These are phyloP conservation scores for Florisuga fusca DNA, from an alignment of 2,797 vertebrate genomes.

Conservation along the genomic window DNA sequence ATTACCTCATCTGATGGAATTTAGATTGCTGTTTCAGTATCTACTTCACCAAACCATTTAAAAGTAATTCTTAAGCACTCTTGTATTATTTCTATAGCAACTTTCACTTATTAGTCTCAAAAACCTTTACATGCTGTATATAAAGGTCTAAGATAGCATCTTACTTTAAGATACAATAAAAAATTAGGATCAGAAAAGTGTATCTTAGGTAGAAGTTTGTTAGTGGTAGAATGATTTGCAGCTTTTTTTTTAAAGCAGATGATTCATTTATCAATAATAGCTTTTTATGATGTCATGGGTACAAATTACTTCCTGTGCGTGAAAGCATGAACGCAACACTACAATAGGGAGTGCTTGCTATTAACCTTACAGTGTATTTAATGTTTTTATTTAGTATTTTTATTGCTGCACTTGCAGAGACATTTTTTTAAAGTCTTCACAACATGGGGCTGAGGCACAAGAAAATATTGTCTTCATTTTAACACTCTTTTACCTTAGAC, in stretches of 20 bases:
- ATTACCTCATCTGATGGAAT: slow-evolving; percentile 56
- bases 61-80: slow-evolving; percentile 58
- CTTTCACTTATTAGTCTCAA: slow-evolving; percentile 49
- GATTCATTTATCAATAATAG: not conserved
- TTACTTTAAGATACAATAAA: not conserved
- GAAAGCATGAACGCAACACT: not conserved
- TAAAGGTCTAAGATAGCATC: not conserved
- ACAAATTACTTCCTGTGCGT: not conserved
- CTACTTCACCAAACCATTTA: slow-evolving; percentile 37
- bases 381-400: not conserved
- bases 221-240: not conserved
- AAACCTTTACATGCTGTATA: not conserved
- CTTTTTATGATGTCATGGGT: not conserved
- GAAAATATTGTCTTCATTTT: not conserved
- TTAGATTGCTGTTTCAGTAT: slow-evolving; percentile 41
- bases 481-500: not conserved
- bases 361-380: not conserved
- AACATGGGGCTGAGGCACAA: not conserved
- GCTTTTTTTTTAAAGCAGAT: not conserved
- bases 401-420: not conserved
- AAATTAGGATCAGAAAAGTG: not conserved
- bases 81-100: slow-evolving; percentile 49
- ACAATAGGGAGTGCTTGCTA: not conserved
- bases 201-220: not conserved
- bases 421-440: not conserved